phyloP scores from a whole-genome alignment of 2,888 invertebrate genomes.

The Catocala sponsa region DNA sequence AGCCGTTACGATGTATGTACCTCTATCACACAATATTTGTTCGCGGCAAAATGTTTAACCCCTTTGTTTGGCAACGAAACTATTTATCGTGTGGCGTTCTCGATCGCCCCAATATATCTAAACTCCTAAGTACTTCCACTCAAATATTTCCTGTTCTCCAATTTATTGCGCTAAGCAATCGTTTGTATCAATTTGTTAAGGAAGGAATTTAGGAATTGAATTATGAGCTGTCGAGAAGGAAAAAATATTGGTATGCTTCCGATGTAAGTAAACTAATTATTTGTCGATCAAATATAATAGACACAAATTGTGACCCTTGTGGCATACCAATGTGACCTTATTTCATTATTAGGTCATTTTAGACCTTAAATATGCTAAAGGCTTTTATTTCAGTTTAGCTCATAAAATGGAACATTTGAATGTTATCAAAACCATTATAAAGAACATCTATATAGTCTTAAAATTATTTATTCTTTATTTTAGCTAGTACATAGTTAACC shows the following conservation, averaged over 20 bases:
- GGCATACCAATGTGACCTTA: neutral
- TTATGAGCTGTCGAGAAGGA: slow-evolving; percentile 6
- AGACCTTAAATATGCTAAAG: too few species aligned
- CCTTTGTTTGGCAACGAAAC: slow-evolving; percentile 61
- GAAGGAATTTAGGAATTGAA: slow-evolving; percentile 24
- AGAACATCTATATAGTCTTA: too few species aligned
- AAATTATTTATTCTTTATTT: too few species aligned
- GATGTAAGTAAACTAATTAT: neutral
- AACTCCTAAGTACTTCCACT: slow-evolving; percentile 42
- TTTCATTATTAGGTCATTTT: too few species aligned
- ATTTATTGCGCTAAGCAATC: slow-evolving; percentile 62
- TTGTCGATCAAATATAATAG: neutral
- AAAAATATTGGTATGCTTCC: neutral
- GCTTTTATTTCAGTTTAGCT: too few species aligned
- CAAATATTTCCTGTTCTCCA: slow-evolving; percentile 51
- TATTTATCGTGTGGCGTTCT: slow-evolving; percentile 65
- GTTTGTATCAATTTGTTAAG: slow-evolving; percentile 73
- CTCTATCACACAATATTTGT: slow-evolving; percentile 28
- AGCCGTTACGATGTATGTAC: neutral
- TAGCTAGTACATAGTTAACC: too few species aligned
- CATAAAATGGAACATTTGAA: too few species aligned
- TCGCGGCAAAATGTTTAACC: slow-evolving; percentile 39
- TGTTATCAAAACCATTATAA: too few species aligned
- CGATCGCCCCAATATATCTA: slow-evolving; percentile 51
- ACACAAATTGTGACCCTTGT: neutral